Evolutionary conservation across 2,888 invertebrate species (phyloP).

Genomic region (Osmoderma eremita): DNA sequence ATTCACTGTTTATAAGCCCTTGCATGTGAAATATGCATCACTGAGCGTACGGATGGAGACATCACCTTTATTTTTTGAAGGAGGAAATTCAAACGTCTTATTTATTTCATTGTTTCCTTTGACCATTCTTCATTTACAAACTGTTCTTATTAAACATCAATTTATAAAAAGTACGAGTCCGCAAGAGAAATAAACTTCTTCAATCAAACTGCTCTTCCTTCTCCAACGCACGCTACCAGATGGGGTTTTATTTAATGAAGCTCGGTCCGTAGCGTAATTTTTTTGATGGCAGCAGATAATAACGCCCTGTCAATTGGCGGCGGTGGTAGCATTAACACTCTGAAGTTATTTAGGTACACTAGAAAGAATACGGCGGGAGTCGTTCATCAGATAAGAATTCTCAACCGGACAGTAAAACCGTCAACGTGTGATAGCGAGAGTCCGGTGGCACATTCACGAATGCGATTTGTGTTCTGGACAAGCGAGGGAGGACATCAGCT

Average conservation of each 20-base stretch:
- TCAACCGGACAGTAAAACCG: constrained; percentile 49
- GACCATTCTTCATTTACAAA: too few relatives aligned
- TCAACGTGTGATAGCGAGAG: constrained; percentile 50
- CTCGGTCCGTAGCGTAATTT: constrained; percentile 12
- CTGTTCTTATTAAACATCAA: not conserved
- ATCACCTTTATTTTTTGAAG: not conserved
- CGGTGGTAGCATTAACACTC: constrained; percentile 22
- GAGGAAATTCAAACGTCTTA: not conserved
- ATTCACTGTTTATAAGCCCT: constrained; percentile 3
- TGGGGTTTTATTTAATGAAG: constrained; percentile 16
- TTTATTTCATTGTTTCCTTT: too few relatives aligned
- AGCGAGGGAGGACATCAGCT: constrained; percentile 46
- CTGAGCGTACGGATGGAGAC: not conserved
- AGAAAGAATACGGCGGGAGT: constrained; percentile 29
- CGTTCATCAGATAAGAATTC: constrained; percentile 48
- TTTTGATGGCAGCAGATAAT: constrained; percentile 27
- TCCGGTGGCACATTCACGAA: constrained; percentile 53
- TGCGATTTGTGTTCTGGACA: constrained; percentile 51
- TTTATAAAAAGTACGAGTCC: not conserved
- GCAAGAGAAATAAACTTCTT: not conserved
- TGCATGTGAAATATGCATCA: constrained; percentile 18
- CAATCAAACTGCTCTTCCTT: not conserved
- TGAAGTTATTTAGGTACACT: constrained; percentile 34
- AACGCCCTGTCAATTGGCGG: constrained; percentile 22
- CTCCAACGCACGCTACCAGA: not conserved